A percentile compares a stretch with the other conserved stretches of the same genome.
Evolutionary conservation across 2,797 vertebrate genomes (phyloP).

Genomic region (Arctocebus calabarensis): DNA sequence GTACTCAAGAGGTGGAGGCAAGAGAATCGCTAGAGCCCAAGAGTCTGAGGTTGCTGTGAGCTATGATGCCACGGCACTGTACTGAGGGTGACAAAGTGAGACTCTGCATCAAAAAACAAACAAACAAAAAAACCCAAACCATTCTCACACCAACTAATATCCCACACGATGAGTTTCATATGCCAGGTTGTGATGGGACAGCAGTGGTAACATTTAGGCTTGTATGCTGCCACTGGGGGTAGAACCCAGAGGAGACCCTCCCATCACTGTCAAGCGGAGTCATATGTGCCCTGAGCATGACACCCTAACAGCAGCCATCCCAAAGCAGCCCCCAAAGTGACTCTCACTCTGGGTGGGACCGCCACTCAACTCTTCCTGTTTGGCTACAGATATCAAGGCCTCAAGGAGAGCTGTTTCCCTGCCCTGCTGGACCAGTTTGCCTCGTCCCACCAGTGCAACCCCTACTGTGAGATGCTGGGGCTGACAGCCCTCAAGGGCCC

Average conservation of each 20-base stretch:
- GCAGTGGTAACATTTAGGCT: neutral
- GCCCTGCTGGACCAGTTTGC: constrained; percentile 94
- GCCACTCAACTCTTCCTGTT: constrained; percentile 35
- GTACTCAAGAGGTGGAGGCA: no score
- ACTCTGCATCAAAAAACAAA: no score
- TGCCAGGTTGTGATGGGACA: neutral
- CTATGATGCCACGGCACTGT: no score
- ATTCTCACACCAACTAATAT: no score
- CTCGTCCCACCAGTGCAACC: constrained; percentile 93
- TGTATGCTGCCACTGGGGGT: neutral
- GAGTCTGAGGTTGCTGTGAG: no score
- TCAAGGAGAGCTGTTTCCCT: constrained; percentile 93
- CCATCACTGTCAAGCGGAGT: neutral
- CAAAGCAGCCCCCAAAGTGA: neutral
- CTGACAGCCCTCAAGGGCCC: constrained; percentile 90
- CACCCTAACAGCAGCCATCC: neutral
- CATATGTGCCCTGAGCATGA: neutral
- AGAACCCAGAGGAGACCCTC: neutral
- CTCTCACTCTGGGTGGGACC: neutral
- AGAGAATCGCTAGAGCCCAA: no score
- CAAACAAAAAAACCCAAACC: no score
- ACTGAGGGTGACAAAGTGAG: no score
- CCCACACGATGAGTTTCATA: neutral
- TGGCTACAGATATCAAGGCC: constrained; percentile 95
- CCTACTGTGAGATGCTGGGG: constrained; percentile 93